Evolutionary conservation across 2,113 vertebrate species (phyloP).

Genomic region (Phrynocephalus versicolor): DNA sequence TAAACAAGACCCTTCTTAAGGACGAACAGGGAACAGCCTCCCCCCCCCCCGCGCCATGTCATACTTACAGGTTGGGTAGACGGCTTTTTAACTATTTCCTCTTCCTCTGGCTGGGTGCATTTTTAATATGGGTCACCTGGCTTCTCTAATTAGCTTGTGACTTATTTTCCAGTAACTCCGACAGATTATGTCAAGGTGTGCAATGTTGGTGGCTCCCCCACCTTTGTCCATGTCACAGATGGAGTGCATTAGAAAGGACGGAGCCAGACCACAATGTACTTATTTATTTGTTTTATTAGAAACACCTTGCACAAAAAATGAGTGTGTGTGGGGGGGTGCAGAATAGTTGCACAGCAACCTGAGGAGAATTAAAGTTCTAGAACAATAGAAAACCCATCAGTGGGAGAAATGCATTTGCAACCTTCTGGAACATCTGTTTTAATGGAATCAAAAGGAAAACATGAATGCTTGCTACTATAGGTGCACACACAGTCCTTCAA

Average conservation of each 20-base stretch:
- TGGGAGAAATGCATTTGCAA: not conserved
- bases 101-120: conserved; percentile 15
- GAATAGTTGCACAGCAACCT: not conserved
- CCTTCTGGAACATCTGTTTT: not conserved
- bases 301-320: conserved; percentile 4
- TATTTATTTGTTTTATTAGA: conserved; percentile 24
- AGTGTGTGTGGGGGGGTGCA: too few species aligned
- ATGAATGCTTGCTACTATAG: too few species aligned
- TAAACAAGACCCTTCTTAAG: not conserved
- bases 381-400: not conserved
- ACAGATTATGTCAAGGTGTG: conserved; percentile 13
- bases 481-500: too few species aligned
- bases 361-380: not conserved
- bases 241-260: not conserved
- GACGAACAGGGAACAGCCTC: not conserved
- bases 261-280: not conserved
- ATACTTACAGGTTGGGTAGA: not conserved
- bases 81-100: conserved; percentile 20
- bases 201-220: not conserved
- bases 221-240: not conserved
- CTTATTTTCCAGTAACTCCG: not conserved
- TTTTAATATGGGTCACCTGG: conserved; percentile 26
- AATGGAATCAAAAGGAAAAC: too few species aligned
- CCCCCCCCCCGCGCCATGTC: not conserved
- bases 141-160: not conserved